Percentiles rank a stretch among this genome's conserved stretches.
Evolutionary conservation across 1,140 invertebrate species (phyloP).

Genomic region (Diorhabda carinulata): DNA sequence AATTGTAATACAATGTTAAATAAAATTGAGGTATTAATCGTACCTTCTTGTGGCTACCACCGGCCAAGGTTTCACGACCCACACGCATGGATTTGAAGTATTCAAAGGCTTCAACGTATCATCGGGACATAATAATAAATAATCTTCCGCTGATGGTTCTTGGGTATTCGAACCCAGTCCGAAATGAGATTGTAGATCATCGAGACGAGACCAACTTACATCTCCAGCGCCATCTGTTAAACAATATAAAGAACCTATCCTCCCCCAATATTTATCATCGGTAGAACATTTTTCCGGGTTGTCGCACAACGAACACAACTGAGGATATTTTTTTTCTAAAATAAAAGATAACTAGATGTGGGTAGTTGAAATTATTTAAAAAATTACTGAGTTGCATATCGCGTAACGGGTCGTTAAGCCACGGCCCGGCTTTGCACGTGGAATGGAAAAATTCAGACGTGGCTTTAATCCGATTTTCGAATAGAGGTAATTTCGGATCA

Average conservation of each 20-base stretch:
- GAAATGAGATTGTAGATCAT: constrained; percentile 62
- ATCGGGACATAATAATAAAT: constrained; percentile 76
- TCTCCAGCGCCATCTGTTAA: constrained; percentile 71
- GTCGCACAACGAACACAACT: constrained; percentile 67
- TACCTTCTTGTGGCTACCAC: constrained; percentile 61
- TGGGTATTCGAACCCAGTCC: constrained; percentile 50
- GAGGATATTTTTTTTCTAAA: constrained; percentile 64
- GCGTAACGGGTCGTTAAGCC: constrained; percentile 63
- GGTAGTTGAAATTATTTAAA: background rate
- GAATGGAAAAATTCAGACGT: constrained; percentile 66
- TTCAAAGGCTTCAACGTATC: constrained; percentile 62
- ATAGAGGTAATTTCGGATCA: constrained; percentile 58
- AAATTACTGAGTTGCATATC: constrained; percentile 67
- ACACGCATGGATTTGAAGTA: constrained; percentile 61
- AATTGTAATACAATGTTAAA: too few species aligned
- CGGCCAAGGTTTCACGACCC: constrained; percentile 74
- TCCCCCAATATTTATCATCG: constrained; percentile 75
- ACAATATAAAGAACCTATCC: constrained; percentile 73
- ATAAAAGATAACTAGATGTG: constrained; percentile 5
- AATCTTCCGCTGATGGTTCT: constrained; percentile 51
- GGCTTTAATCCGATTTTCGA: constrained; percentile 68
- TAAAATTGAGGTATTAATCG: constrained; percentile 5
- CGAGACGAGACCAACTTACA: constrained; percentile 72
- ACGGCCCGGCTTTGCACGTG: constrained; percentile 77
- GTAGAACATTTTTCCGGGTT: constrained; percentile 58